Percentiles rank a stretch among this genome's conserved stretches.
phyloP scores from a whole-genome alignment of 2,113 vertebrate species.

The Corvus moneduloides region DNA sequence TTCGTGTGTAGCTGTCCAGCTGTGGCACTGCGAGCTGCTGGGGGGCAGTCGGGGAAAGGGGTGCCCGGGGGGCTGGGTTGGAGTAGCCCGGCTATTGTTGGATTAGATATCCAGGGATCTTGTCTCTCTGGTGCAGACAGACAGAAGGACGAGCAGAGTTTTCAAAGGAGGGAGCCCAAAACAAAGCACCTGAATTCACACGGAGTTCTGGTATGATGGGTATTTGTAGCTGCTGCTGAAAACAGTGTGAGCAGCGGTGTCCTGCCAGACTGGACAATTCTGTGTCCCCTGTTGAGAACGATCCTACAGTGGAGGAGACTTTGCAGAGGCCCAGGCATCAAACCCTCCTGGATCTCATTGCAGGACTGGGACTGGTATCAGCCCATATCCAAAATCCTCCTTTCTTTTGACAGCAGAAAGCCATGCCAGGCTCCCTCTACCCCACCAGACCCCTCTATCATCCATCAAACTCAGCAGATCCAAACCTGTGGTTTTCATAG shows the following conservation, averaged over 20 bases:
- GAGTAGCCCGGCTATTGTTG: neutral
- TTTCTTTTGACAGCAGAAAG: neutral
- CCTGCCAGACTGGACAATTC: neutral
- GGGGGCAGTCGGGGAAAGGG: too few species aligned
- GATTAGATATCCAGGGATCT: neutral
- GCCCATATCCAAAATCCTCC: neutral
- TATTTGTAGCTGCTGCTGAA: neutral
- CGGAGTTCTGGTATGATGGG: rapidly evolving
- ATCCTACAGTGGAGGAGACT: neutral
- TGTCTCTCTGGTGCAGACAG: neutral
- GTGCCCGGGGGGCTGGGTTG: neutral
- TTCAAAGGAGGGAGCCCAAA: neutral
- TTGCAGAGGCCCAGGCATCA: neutral
- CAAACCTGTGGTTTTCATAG: neutral
- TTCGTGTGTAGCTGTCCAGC: neutral
- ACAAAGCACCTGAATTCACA: neutral
- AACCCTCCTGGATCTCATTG: neutral
- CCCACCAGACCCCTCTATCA: neutral
- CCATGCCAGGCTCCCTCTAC: neutral
- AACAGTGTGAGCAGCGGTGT: neutral
- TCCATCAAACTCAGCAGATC: neutral
- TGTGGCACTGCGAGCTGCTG: neutral
- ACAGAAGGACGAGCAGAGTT: neutral
- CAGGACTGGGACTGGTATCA: neutral
- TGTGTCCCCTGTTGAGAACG: neutral